phyloP scores from a whole-genome alignment of 2,113 vertebrate species.

The Chlorodrepanis virens region DNA sequence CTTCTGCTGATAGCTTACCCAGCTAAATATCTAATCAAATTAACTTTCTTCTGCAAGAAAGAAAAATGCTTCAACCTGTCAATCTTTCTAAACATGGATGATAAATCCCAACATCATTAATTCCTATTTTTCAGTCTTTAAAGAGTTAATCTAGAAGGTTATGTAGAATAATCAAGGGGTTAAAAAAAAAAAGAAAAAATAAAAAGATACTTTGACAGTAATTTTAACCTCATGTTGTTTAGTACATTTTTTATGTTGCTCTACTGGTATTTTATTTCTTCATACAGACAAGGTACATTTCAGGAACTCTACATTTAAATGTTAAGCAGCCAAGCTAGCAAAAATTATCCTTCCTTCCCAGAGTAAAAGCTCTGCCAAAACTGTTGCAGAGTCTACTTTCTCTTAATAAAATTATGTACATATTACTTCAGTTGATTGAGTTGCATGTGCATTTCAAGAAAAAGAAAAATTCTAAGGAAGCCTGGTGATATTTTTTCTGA shows the following conservation, averaged over 20 bases:
- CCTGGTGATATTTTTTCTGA: background rate
- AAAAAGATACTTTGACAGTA: background rate
- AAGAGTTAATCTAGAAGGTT: background rate
- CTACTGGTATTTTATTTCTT: conserved; percentile 2
- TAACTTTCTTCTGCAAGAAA: background rate
- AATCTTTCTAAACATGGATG: background rate
- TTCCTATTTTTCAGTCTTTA: background rate
- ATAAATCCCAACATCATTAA: background rate
- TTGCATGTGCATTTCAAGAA: conserved; percentile 8
- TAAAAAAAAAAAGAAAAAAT: too few species aligned
- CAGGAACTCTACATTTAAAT: conserved; percentile 4
- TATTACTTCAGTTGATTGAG: background rate
- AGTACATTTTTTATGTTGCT: background rate
- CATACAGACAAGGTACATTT: conserved; percentile 4
- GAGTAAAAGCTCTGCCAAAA: conserved; percentile 13
- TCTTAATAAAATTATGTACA: conserved; percentile 8
- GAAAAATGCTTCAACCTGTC: background rate
- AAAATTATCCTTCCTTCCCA: background rate
- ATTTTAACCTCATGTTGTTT: background rate
- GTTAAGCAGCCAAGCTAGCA: background rate
- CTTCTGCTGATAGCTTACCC: background rate
- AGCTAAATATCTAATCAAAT: background rate
- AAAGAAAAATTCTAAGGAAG: background rate
- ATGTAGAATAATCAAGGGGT: background rate
- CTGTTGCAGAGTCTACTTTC: background rate